These are phyloP conservation scores for Melanotaenia parkinsoni DNA, from an alignment of 2,797 vertebrate species.

Conservation along the genomic window DNA sequence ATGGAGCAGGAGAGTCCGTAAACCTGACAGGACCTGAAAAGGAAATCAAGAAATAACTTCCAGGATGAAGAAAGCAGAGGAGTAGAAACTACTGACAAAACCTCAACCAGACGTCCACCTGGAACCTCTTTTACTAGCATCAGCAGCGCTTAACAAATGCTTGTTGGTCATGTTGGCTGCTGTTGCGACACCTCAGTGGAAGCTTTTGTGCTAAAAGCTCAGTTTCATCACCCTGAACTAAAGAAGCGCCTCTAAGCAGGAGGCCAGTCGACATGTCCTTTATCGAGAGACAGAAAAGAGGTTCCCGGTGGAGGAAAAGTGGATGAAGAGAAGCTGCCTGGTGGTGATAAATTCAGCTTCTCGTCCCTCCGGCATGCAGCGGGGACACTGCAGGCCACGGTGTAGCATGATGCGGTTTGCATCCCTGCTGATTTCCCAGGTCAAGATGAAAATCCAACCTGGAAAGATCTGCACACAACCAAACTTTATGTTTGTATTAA, in stretches of 20 bases:
- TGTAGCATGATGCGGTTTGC: constrained; percentile 37
- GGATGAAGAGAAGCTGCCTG: constrained; percentile 36
- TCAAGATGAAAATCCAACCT: constrained; percentile 20
- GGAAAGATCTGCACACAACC: constrained; percentile 1
- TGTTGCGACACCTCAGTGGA: constrained; percentile 10
- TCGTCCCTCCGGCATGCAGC: constrained; percentile 5
- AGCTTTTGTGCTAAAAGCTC: constrained; percentile 2
- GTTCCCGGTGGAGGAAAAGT: constrained; percentile 34
- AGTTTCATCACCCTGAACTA: constrained; percentile 3
- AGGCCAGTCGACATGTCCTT: background rate
- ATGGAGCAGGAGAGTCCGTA: constrained; percentile 94
- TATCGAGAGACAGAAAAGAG: constrained; percentile 9
- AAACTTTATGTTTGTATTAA: background rate
- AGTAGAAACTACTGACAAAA: constrained; percentile 8
- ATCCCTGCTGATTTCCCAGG: constrained; percentile 6
- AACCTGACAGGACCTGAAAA: constrained; percentile 24
- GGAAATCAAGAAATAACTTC: background rate
- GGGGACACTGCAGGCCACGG: background rate
- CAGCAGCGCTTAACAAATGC: constrained; percentile 25
- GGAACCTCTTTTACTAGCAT: constrained; percentile 25
- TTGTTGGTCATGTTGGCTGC: constrained; percentile 23
- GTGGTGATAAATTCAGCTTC: constrained; percentile 37
- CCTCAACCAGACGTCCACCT: constrained; percentile 2
- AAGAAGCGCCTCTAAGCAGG: constrained; percentile 2
- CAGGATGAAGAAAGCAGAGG: constrained; percentile 8